A percentile compares a stretch with the other conserved stretches of the same genome.
Conservation (phyloP, 2,888 invertebrate species). For the Halocaridina rubra region DNA sequence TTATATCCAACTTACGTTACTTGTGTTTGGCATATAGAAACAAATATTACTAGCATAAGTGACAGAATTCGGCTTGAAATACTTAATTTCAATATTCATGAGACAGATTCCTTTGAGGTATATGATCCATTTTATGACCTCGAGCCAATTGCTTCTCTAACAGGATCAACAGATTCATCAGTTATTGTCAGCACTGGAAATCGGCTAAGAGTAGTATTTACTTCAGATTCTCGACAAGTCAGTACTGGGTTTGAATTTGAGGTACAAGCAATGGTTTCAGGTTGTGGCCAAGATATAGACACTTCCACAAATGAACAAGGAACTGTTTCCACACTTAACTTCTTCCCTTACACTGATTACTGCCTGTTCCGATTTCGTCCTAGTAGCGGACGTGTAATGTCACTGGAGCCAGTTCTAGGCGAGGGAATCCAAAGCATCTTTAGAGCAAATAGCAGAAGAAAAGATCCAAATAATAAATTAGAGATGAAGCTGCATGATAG, state of each 20-base stretch:
- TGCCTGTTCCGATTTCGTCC: slow-evolving; percentile 36
- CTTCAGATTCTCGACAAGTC: slow-evolving; percentile 15
- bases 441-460: neutral
- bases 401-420: neutral
- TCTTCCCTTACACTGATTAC: slow-evolving; percentile 19
- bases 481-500: neutral
- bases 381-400: slow-evolving; percentile 25
- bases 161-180: neutral
- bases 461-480: neutral
- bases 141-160: slow-evolving; percentile 7
- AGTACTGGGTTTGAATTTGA: slow-evolving; percentile 16
- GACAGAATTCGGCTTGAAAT: slow-evolving; percentile 27
- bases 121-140: slow-evolving; percentile 22
- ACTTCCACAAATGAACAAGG: slow-evolving; percentile 3
- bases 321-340: slow-evolving; percentile 3
- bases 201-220: slow-evolving; percentile 27
- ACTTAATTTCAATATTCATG: slow-evolving; percentile 18
- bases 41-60: slow-evolving; percentile 15
- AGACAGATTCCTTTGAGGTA: slow-evolving; percentile 22
- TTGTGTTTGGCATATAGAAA: slow-evolving; percentile 25
- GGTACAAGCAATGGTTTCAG: slow-evolving; percentile 7
- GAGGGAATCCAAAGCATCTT: no score
- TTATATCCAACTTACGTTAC: slow-evolving; percentile 12
- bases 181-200: slow-evolving; percentile 13
- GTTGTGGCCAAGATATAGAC: slow-evolving; percentile 38